phyloP scores from a whole-genome alignment of 2,797 vertebrate species.

The Schizothorax lantsangensis region DNA sequence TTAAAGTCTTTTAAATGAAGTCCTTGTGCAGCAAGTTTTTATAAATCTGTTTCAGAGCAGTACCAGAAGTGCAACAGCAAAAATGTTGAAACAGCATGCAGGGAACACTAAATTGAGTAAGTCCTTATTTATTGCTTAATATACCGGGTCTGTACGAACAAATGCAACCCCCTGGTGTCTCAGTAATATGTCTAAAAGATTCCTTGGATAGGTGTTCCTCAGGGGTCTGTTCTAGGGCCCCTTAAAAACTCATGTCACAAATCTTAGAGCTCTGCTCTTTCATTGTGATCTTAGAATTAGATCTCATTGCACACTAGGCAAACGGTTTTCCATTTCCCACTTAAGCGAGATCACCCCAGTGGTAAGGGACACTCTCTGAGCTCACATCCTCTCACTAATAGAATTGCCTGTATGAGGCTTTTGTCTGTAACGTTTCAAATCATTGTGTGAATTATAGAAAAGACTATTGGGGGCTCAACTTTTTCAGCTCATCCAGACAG shows the following conservation, averaged over 20 bases:
- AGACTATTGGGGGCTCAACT: background rate
- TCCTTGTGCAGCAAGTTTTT: background rate
- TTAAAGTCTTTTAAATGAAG: slow-evolving; percentile 5
- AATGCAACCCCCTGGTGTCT: slow-evolving; percentile 35
- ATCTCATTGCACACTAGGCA: background rate
- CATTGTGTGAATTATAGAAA: slow-evolving; percentile 18
- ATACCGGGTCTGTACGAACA: background rate
- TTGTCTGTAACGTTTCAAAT: background rate
- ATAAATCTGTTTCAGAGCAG: background rate
- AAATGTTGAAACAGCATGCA: background rate
- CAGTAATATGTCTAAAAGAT: slow-evolving; percentile 36
- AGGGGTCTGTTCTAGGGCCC: slow-evolving; percentile 48
- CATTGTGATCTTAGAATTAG: slow-evolving; percentile 33
- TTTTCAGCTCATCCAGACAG: slow-evolving; percentile 6
- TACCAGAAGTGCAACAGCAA: slow-evolving; percentile 8
- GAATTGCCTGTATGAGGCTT: slow-evolving; percentile 3
- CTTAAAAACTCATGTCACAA: slow-evolving; percentile 43
- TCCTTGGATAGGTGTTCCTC: slow-evolving; percentile 31
- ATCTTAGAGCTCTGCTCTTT: slow-evolving; percentile 42
- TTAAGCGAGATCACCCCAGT: slow-evolving; percentile 39
- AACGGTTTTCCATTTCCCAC: slow-evolving; percentile 41
- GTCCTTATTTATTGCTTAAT: slow-evolving; percentile 33
- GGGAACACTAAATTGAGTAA: slow-evolving; percentile 19
- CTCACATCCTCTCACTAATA: slow-evolving; percentile 46
- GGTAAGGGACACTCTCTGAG: slow-evolving; percentile 26